Evolutionary conservation across 2,113 vertebrate genomes (phyloP), one percentile per base, ranked within the genome.

Genomic region (Hippopotamus amphibius): DNA sequence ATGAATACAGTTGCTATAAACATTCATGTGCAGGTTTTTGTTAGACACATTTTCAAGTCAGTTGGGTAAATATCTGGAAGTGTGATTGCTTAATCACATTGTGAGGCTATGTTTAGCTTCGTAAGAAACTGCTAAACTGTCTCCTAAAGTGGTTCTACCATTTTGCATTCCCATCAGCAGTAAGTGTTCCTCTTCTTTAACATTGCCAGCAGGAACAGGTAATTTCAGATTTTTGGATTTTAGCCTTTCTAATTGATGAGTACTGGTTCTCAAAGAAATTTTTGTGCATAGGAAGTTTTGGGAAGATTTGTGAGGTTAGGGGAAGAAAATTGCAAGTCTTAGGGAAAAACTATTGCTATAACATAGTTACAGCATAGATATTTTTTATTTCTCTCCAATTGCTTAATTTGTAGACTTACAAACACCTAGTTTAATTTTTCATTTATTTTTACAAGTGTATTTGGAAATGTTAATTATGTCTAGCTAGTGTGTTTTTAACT

Each of bases 401-500:
- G 46, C 7, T 5, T 94, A 88, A 76, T 74, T 82, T 90, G 24
- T 48, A 95, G 43, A 80, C 26, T 85, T 94, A 28, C 37, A 90
- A 90, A 88, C 55, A n/a, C 1, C 24, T 69, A 72, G 13, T 4
- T 72, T 57, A 74, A 50, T 74, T 69, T 97, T 96, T 30, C 21
- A 33, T 72, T 93, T 46, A 79, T 76, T 88, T 91, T 96, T 93
- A 50, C 11, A 85, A 53, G 4, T 80, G 13, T 2, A 88, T 90
- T 90, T 92, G 37, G 7, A 55, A 84, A 94, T 93, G 26, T 53
- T 95, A 97, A 95, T 92, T 96, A 84, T 76, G 12, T 87, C 88
- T 71, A 48, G 16, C 7, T 22, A 85, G 57, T 71, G 26, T 50
- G 11, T 90, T 2, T 90, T 97, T 95, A 89, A 88, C 16, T 95